Evolutionary conservation across 1,140 invertebrate species (phyloP).

Genomic region (Drosophila nannoptera): DNA sequence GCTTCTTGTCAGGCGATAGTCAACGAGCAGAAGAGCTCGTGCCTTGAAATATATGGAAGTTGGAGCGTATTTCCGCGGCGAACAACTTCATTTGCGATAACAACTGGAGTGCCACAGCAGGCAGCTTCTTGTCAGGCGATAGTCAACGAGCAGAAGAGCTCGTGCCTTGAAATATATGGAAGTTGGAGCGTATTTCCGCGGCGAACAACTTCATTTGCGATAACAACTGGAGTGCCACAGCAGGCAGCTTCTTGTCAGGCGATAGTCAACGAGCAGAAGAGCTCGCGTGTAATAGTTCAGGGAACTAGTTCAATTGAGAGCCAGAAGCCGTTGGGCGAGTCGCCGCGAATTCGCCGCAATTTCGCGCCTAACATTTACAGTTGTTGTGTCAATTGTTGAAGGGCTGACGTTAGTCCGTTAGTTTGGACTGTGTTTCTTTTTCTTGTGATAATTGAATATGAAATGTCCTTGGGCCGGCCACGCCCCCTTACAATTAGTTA

Average conservation of each 20-base stretch:
- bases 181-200: conserved; percentile 3
- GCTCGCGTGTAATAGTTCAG: too few species aligned
- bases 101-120: too few species aligned
- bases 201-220: conserved; percentile 11
- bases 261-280: too few species aligned
- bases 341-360: neutral
- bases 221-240: too few species aligned
- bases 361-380: neutral
- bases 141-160: too few species aligned
- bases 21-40: too few species aligned
- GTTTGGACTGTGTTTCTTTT: conserved; percentile 10
- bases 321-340: neutral
- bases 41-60: neutral
- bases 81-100: conserved; percentile 5
- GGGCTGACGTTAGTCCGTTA: conserved; percentile 4
- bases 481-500: conserved; percentile 48
- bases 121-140: too few species aligned
- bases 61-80: conserved; percentile 12
- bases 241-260: too few species aligned
- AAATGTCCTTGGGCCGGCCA: conserved; percentile 21
- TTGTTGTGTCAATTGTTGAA: neutral
- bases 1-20: too few species aligned
- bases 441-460: conserved; percentile 32
- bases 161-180: neutral
- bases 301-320: neutral